These are phyloP conservation scores for Australoheros scitulus DNA, from an alignment of 2,113 vertebrate genomes.

Conservation along the genomic window DNA sequence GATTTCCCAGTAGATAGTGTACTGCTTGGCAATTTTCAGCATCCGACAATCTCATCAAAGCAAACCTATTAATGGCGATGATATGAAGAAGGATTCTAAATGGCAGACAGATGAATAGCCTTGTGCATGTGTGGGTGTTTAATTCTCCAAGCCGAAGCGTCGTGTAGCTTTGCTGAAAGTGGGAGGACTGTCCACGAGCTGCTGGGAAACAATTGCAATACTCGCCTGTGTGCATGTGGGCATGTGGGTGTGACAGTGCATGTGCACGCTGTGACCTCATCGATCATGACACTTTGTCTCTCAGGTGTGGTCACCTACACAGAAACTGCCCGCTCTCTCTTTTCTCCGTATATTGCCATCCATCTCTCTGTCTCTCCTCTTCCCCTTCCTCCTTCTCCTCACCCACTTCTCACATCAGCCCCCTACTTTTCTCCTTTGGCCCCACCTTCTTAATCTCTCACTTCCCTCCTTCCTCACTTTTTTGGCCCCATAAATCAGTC, in stretches of 20 bases:
- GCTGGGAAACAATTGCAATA: constrained; percentile 36
- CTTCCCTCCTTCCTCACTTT: constrained; percentile 32
- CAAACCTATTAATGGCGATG: constrained; percentile 67
- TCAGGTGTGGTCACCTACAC: constrained; percentile 72
- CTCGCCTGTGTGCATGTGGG: constrained; percentile 25
- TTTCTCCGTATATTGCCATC: constrained; percentile 62
- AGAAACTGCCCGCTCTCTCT: constrained; percentile 52
- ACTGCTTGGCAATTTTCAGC: constrained; percentile 60
- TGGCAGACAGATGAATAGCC: constrained; percentile 60
- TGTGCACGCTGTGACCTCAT: constrained; percentile 60
- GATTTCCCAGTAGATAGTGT: constrained; percentile 72
- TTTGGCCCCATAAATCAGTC: constrained; percentile 40
- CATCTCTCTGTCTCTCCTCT: constrained; percentile 41
- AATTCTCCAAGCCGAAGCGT: constrained; percentile 39
- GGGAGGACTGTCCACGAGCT: constrained; percentile 41
- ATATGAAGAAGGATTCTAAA: constrained; percentile 66
- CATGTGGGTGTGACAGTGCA: constrained; percentile 33
- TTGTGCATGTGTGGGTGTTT: constrained; percentile 58
- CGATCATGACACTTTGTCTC: constrained; percentile 71
- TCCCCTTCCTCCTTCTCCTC: constrained; percentile 6
- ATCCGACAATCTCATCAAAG: constrained; percentile 73
- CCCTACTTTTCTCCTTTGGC: constrained; percentile 28
- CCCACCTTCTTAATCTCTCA: constrained; percentile 50
- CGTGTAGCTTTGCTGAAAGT: constrained; percentile 32
- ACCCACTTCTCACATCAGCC: constrained; percentile 17